These are phyloP conservation scores for Eucidaris tribuloides DNA, from an alignment of 35 echinoderm and acorn worm species.

Conservation along the genomic window DNA sequence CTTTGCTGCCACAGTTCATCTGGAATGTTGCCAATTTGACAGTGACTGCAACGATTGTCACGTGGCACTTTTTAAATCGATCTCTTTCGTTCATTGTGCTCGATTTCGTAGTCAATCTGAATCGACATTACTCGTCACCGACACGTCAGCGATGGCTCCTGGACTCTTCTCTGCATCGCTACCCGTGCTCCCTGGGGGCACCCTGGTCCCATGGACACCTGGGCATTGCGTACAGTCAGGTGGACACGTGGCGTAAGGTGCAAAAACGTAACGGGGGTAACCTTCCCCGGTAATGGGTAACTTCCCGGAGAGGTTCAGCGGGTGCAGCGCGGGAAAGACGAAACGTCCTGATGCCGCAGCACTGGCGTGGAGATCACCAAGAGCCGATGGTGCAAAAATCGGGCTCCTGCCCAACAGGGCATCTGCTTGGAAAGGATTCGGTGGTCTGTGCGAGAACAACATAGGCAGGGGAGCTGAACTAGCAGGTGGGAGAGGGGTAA, in stretches of 20 bases:
- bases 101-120: slow-evolving; percentile 11
- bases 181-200: slow-evolving; percentile 27
- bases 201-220: slow-evolving; percentile 29
- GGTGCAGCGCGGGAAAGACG: slow-evolving; percentile 83
- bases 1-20: background rate
- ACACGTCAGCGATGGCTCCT: slow-evolving; percentile 47
- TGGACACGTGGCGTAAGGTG: slow-evolving; percentile 77
- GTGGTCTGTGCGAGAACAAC: slow-evolving; percentile 79
- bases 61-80: background rate
- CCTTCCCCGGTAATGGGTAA: slow-evolving; percentile 56
- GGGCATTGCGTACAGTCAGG: slow-evolving; percentile 93
- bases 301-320: slow-evolving; percentile 75
- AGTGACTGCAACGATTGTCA: background rate
- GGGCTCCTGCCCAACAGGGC: slow-evolving; percentile 75
- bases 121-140: slow-evolving; percentile 54
- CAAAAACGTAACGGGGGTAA: slow-evolving; percentile 86
- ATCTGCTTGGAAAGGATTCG: slow-evolving; percentile 91
- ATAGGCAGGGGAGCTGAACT: slow-evolving; percentile 65
- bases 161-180: slow-evolving; percentile 61
- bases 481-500: slow-evolving; percentile 85
- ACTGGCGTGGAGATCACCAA: slow-evolving; percentile 56
- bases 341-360: slow-evolving; percentile 58
- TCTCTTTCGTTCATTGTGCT: background rate
- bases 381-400: slow-evolving; percentile 68
- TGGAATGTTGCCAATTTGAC: background rate